These are phyloP conservation scores for Cylindroiulus punctatus DNA, from an alignment of 2,888 invertebrate genomes.

Conservation along the genomic window DNA sequence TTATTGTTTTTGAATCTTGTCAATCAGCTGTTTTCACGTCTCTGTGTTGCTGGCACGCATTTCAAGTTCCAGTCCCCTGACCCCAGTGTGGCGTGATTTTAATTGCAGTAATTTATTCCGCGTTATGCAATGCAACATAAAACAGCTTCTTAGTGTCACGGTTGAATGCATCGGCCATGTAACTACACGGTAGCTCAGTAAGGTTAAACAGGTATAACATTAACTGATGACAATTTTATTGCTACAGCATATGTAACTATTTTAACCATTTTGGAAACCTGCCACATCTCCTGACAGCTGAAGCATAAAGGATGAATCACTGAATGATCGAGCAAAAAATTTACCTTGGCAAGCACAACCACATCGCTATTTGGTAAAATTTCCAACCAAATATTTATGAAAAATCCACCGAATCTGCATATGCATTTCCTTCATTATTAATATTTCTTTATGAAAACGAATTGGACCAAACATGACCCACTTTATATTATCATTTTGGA, in stretches of 20 bases:
- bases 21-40: background rate
- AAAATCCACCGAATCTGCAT: too few species aligned
- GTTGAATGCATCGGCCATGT: background rate
- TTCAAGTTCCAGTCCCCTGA: background rate
- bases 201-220: conserved; percentile 8
- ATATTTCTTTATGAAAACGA: too few species aligned
- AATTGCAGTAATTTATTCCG: background rate
- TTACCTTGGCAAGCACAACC: background rate
- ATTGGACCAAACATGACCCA: too few species aligned
- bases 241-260: background rate
- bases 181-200: background rate
- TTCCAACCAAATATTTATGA: too few species aligned
- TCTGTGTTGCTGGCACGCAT: background rate
- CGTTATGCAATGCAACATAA: conserved; percentile 4
- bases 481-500: too few species aligned
- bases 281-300: background rate
- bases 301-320: background rate
- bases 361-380: background rate
- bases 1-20: background rate
- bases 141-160: background rate
- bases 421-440: too few species aligned
- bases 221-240: conserved; percentile 1
- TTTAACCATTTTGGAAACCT: conserved; percentile 18
- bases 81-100: conserved; percentile 5
- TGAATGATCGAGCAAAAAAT: background rate